phyloP scores from a whole-genome alignment of 2,888 invertebrate genomes.

The Automeris io region DNA sequence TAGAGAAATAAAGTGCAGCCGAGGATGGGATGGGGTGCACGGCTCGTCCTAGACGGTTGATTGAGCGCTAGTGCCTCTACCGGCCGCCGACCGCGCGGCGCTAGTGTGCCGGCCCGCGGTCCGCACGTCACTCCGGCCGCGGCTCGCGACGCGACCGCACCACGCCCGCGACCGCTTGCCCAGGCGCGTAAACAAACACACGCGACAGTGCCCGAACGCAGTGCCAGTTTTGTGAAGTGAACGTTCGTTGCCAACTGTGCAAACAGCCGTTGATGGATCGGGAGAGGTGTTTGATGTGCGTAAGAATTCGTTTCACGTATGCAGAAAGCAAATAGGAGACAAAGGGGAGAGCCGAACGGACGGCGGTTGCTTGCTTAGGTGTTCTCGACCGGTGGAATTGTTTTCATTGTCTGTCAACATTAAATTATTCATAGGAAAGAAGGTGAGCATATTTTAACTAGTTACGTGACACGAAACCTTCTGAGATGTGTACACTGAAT shows the following conservation, averaged over 20 bases:
- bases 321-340: slow-evolving; percentile 68
- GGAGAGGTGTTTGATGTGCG: slow-evolving; percentile 59
- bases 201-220: slow-evolving; percentile 46
- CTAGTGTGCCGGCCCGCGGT: too few relatives aligned
- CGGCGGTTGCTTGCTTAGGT: slow-evolving; percentile 65
- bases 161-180: slow-evolving; percentile 37
- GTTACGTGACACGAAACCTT: slow-evolving; percentile 11
- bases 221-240: slow-evolving; percentile 57
- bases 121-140: slow-evolving; percentile 71
- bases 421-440: slow-evolving; percentile 37
- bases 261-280: slow-evolving; percentile 61
- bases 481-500: slow-evolving; percentile 13
- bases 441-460: slow-evolving; percentile 42
- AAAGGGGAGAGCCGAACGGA: slow-evolving; percentile 52
- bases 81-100: slow-evolving; percentile 35
- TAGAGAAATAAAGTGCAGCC: not conserved
- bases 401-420: slow-evolving; percentile 43
- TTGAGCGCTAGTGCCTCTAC: slow-evolving; percentile 51
- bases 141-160: slow-evolving; percentile 60
- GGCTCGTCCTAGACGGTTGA: slow-evolving; percentile 45
- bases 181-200: slow-evolving; percentile 36
- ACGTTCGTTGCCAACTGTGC: slow-evolving; percentile 26
- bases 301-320: slow-evolving; percentile 66
- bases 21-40: slow-evolving; percentile 17
- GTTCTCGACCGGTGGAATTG: slow-evolving; percentile 56